Base-by-base conservation (phyloP, 2,113 vertebrate species). In the Lichenostomus cassidix region DNA sequence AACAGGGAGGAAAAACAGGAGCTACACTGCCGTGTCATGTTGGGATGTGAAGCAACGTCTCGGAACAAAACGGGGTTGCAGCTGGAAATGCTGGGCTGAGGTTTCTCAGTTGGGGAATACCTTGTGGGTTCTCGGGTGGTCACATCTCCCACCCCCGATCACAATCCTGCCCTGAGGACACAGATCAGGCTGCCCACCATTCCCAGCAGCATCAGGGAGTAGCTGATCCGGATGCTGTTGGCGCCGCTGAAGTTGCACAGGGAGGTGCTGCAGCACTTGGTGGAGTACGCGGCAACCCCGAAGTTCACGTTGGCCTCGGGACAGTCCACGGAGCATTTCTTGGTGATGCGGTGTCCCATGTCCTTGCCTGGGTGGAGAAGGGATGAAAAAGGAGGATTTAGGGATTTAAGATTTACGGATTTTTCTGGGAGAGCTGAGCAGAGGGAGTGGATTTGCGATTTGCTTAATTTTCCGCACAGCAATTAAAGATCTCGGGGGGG, bases 241-340 rank as follows among this genome's bases (percentile, higher is more conserved):
- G 95, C 95, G 2, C 95, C 95, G 4, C 94, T 96, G 83, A 95
- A 79, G 41, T 97, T 97, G 91, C 96, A 97, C 12, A 96, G 49
- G 69, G 83, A 85, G 56, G 44, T 73, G 3, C 18, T 8, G 31
- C 96, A 97, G 94, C 96, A 97, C n/a, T 95, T 96, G 65, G 93
- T 95, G 86, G 95, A 95, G 2, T 17, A 60, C 8, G 91, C 53
- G 0, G 94, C 94, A 77, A 94, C 5, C 4, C 94, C 95, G 0
- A 96, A 87, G 41, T 97, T 52, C 33, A 94, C 25, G 1, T 95
- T 95, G 0, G 94, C 28, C 58, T 95, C 89, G 0, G 96, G 95
- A 6, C 96, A 97, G 5, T 95, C 89, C 19, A 0, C 74, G 1
- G 95, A 95, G n/a, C 96, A 97, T 33, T 82, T 97, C 89, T 97